These are phyloP conservation scores for Axea sp. DNA, from an alignment of 2,888 invertebrate genomes.

Conservation along the genomic window DNA sequence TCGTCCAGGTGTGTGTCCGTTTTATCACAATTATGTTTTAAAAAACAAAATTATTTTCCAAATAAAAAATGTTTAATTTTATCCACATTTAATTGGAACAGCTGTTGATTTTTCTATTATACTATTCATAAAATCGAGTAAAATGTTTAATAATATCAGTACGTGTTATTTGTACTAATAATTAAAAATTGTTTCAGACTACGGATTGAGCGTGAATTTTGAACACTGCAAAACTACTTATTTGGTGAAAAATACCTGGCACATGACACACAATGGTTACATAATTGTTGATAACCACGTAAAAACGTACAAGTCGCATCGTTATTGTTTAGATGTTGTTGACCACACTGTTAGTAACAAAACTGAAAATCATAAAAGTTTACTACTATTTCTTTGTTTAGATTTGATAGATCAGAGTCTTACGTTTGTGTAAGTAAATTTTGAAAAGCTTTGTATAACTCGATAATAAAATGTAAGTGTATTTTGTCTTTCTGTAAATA, in stretches of 20 bases:
- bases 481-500: too few species aligned
- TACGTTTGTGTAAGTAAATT: slow-evolving; percentile 2
- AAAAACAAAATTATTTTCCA: too few species aligned
- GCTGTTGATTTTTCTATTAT: too few species aligned
- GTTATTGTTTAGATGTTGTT: slow-evolving; percentile 13
- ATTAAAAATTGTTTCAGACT: too few species aligned
- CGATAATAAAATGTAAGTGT: too few species aligned
- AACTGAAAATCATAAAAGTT: neutral
- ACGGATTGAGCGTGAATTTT: neutral
- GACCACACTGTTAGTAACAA: neutral
- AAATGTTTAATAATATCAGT: too few species aligned
- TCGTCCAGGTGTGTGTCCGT: neutral
- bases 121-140: too few species aligned
- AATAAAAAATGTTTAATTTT: too few species aligned
- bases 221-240: neutral
- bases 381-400: slow-evolving; percentile 15
- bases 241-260: slow-evolving; percentile 3
- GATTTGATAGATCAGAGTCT: neutral
- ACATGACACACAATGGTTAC: neutral
- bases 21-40: too few species aligned
- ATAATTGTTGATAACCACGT: slow-evolving; percentile 2
- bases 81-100: too few species aligned
- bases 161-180: too few species aligned
- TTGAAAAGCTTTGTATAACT: too few species aligned
- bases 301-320: slow-evolving; percentile 2